Percentiles rank a stretch among this genome's conserved stretches.
Evolutionary conservation across 2,888 invertebrate genomes (phyloP).

Genomic region (Pomacea canaliculata): DNA sequence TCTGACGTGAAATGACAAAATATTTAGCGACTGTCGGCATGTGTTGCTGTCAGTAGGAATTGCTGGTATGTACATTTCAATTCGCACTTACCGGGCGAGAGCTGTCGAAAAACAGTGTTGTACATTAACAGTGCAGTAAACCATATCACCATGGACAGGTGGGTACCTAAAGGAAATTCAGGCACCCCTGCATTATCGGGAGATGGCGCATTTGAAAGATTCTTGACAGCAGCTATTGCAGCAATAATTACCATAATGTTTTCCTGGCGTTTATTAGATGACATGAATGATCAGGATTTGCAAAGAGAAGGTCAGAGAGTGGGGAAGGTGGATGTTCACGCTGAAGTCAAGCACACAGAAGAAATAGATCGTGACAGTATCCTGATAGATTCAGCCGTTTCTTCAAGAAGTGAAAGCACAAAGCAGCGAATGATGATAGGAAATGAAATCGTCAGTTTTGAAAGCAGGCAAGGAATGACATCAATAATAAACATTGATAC

Average conservation of each 20-base stretch:
- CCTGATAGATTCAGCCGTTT: background rate
- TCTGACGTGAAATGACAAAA: too few species aligned
- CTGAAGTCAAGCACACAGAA: background rate
- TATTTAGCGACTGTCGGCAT: too few species aligned
- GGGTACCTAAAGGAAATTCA: slow-evolving; percentile 30
- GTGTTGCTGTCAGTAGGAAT: too few species aligned
- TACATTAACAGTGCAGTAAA: too few species aligned
- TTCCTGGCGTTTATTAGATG: slow-evolving; percentile 63
- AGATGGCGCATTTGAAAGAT: slow-evolving; percentile 64
- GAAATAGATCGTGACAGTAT: background rate
- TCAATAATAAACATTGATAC: too few species aligned
- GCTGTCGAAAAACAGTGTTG: too few species aligned
- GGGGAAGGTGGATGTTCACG: background rate
- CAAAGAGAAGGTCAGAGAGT: too few species aligned
- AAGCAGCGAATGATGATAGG: background rate
- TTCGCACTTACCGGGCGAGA: too few species aligned
- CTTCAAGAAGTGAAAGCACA: background rate
- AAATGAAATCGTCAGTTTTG: background rate
- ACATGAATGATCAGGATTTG: slow-evolving; percentile 39
- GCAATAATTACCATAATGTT: slow-evolving; percentile 67
- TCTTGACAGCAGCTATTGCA: slow-evolving; percentile 64
- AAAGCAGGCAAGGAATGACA: too few species aligned
- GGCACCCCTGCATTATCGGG: slow-evolving; percentile 28
- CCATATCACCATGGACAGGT: slow-evolving; percentile 23
- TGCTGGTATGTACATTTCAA: too few species aligned